phyloP scores from a whole-genome alignment of 2,797 vertebrate genomes.

The Gallirallus australis region DNA sequence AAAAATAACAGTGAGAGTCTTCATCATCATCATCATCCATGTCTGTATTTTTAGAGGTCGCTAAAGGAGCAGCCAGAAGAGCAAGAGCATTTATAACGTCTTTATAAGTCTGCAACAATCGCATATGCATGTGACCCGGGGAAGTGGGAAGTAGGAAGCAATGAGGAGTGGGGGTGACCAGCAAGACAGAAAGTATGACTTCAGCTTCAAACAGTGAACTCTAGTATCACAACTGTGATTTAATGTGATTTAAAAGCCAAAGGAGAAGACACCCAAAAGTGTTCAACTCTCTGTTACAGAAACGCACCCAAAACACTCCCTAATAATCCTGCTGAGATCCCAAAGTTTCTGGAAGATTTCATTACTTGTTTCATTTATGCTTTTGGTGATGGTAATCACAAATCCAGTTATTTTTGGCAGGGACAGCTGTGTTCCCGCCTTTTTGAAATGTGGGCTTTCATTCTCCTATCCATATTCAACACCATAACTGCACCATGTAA shows the following conservation, averaged over 20 bases:
- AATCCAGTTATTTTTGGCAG: not conserved
- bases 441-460: not conserved
- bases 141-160: not conserved
- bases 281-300: not conserved
- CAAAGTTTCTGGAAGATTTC: not conserved
- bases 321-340: not conserved
- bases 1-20: not conserved
- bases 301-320: not conserved
- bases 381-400: not conserved
- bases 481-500: not conserved
- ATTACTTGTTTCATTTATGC: not conserved
- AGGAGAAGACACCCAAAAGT: not conserved
- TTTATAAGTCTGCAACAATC: not conserved
- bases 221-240: not conserved
- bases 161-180: not conserved
- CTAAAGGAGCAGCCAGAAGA: not conserved
- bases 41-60: not conserved
- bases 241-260: not conserved
- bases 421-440: not conserved
- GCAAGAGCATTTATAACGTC: not conserved
- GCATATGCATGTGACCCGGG: rapidly evolving
- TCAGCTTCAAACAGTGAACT: not conserved
- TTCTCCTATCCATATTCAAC: not conserved
- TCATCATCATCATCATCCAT: not conserved
- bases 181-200: not conserved